These are phyloP conservation scores for Trididemnum nubilum DNA, from an alignment of 23 tunicate species.

Conservation along the genomic window DNA sequence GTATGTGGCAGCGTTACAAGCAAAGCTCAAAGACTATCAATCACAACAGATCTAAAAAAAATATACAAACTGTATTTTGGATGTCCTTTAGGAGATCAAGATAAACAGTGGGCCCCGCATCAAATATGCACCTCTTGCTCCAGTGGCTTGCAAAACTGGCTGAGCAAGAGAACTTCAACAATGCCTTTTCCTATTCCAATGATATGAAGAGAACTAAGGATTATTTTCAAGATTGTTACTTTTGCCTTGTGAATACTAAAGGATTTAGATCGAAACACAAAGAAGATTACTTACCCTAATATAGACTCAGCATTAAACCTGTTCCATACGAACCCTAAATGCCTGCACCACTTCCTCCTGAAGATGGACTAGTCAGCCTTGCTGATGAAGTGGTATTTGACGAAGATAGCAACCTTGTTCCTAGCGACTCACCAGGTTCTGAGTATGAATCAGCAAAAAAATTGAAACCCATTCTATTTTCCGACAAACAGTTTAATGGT, in stretches of 20 bases:
- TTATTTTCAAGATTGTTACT: slow-evolving; percentile 17
- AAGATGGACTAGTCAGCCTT: slow-evolving; percentile 7
- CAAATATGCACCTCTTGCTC: slow-evolving; percentile 25
- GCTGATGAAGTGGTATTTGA: slow-evolving; percentile 30
- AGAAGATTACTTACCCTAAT: slow-evolving; percentile 23
- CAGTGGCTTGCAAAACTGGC: slow-evolving; percentile 27
- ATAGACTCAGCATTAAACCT: slow-evolving; percentile 30
- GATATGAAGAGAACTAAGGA: slow-evolving; percentile 15
- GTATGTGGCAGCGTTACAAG: slow-evolving; percentile 15
- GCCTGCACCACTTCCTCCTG: slow-evolving; percentile 35
- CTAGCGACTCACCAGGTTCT: slow-evolving; percentile 18
- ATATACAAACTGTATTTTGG: slow-evolving; percentile 32
- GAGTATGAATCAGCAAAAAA: slow-evolving; percentile 16
- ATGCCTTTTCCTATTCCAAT: slow-evolving; percentile 29
- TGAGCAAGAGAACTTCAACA: slow-evolving; percentile 26
- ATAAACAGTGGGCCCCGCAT: slow-evolving; percentile 37
- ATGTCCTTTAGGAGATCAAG: slow-evolving; percentile 31
- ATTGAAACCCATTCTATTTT: slow-evolving; percentile 32
- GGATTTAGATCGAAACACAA: slow-evolving; percentile 13
- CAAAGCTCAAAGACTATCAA: slow-evolving; percentile 19
- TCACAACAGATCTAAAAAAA: slow-evolving; percentile 28
- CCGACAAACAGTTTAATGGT: slow-evolving; percentile 3
- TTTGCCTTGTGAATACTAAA: slow-evolving; percentile 29
- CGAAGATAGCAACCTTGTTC: slow-evolving; percentile 16
- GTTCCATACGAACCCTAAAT: slow-evolving; percentile 24